Evolutionary conservation across 1,140 invertebrate species (phyloP).

Genomic region (Amyelois transitella): DNA sequence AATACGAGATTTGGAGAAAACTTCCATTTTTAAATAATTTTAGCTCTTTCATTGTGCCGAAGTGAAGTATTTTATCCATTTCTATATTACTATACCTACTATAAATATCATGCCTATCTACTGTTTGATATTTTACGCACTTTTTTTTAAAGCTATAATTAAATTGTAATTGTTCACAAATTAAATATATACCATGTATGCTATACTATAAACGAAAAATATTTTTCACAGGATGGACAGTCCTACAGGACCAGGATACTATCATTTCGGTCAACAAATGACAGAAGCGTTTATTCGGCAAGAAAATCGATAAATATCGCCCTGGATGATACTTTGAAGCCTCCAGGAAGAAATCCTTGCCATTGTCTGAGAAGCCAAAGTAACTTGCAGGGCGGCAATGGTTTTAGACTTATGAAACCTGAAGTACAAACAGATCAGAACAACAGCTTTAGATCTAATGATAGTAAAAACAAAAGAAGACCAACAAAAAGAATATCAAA

Average conservation of each 20-base stretch:
- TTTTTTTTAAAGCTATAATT: no score
- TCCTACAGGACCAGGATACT: constrained; percentile 57
- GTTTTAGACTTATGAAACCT: constrained; percentile 25
- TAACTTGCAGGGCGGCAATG: constrained; percentile 25
- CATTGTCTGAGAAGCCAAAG: constrained; percentile 42
- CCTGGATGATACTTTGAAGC: constrained; percentile 34
- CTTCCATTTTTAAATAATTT: no score
- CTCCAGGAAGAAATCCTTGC: constrained; percentile 31
- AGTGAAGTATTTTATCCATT: no score
- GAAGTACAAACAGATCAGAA: constrained; percentile 22
- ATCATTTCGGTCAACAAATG: constrained; percentile 60
- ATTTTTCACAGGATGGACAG: constrained; percentile 54
- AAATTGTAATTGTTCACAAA: no score
- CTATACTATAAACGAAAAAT: constrained; percentile 1
- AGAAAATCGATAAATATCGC: constrained; percentile 52
- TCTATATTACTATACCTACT: no score
- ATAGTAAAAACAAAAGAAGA: constrained; percentile 21
- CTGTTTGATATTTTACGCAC: no score
- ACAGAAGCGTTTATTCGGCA: constrained; percentile 41
- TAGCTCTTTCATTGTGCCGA: no score
- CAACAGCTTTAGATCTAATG: constrained; percentile 20
- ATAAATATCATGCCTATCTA: no score
- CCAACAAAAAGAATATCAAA: constrained; percentile 23
- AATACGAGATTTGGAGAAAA: no score
- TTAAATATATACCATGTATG: no score